These are phyloP conservation scores for Cheilinus undulatus DNA, from an alignment of 2,113 vertebrate genomes.

Conservation along the genomic window DNA sequence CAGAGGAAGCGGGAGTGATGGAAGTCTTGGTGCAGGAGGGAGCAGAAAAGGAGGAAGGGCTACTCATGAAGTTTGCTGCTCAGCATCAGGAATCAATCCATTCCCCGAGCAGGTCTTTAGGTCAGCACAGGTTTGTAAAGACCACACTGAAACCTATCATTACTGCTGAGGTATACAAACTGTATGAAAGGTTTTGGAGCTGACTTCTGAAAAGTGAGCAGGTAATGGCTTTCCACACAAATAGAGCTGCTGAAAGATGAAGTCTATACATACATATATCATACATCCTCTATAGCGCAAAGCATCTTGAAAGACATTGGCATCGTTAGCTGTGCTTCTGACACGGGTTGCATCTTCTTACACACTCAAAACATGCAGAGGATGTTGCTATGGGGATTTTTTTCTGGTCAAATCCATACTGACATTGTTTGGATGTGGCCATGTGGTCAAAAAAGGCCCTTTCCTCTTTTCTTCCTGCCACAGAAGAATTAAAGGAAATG, in stretches of 20 bases:
- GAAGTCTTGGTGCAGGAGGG: not conserved
- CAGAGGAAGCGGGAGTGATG: slow-evolving; percentile 33
- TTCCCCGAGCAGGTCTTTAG: slow-evolving; percentile 16
- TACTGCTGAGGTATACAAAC: slow-evolving; percentile 12
- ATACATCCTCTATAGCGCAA: slow-evolving; percentile 13
- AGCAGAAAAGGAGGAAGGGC: not conserved
- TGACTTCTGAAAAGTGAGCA: slow-evolving; percentile 30
- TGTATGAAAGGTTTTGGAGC: slow-evolving; percentile 3
- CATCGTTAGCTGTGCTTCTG: slow-evolving; percentile 53
- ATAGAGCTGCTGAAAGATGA: slow-evolving; percentile 7
- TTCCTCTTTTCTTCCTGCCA: slow-evolving; percentile 70
- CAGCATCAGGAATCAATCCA: not conserved
- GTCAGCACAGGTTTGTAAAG: slow-evolving; percentile 28
- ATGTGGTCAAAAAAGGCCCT: slow-evolving; percentile 55
- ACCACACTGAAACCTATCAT: slow-evolving; percentile 33
- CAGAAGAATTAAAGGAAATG: slow-evolving; percentile 80
- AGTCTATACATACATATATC: slow-evolving; percentile 34
- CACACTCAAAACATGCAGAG: slow-evolving; percentile 37
- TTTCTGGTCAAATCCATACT: slow-evolving; percentile 62
- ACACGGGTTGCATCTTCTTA: slow-evolving; percentile 49
- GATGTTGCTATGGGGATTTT: slow-evolving; percentile 69
- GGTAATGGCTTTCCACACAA: slow-evolving; percentile 20
- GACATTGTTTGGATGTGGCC: slow-evolving; percentile 63
- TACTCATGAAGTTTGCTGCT: slow-evolving; percentile 16
- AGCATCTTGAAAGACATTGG: slow-evolving; percentile 14